Percentiles rank a stretch among this genome's conserved stretches.
These are phyloP conservation scores for Hydropotes inermis DNA, from an alignment of 2,113 vertebrate genomes.

Conservation along the genomic window DNA sequence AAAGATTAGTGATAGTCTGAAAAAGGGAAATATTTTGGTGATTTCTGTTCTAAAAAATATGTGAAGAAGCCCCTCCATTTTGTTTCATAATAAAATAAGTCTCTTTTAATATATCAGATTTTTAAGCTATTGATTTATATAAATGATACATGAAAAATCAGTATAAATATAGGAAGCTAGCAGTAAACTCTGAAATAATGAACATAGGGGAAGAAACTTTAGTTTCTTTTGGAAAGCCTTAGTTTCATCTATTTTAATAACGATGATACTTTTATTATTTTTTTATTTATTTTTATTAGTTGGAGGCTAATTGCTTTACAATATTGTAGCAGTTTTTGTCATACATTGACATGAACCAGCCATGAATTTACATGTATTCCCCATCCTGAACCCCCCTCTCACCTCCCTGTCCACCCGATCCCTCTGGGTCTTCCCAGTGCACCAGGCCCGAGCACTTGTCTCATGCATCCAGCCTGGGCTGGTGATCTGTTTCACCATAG, in stretches of 20 bases:
- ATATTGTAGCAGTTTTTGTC: too few species aligned
- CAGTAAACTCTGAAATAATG: background rate
- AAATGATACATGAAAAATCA: background rate
- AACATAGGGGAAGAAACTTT: background rate
- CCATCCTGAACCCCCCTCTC: too few species aligned
- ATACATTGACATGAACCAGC: too few species aligned
- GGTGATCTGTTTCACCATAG: too few species aligned
- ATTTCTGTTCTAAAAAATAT: conserved; percentile 2
- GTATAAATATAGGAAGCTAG: background rate
- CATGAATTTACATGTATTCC: too few species aligned
- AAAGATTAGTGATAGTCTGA: background rate
- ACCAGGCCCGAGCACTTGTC: too few species aligned
- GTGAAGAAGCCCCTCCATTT: background rate
- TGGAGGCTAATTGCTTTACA: too few species aligned
- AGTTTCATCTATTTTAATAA: background rate
- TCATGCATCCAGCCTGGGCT: too few species aligned
- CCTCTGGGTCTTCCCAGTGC: too few species aligned
- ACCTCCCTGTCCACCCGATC: too few species aligned
- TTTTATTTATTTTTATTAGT: too few species aligned
- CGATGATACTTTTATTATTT: background rate
- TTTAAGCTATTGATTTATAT: background rate
- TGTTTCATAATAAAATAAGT: background rate
- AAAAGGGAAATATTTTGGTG: background rate
- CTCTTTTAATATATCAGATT: background rate
- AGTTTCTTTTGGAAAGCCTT: background rate